These are phyloP conservation scores for Platycheirus albimanus DNA, from an alignment of 2,888 invertebrate genomes.

Conservation along the genomic window DNA sequence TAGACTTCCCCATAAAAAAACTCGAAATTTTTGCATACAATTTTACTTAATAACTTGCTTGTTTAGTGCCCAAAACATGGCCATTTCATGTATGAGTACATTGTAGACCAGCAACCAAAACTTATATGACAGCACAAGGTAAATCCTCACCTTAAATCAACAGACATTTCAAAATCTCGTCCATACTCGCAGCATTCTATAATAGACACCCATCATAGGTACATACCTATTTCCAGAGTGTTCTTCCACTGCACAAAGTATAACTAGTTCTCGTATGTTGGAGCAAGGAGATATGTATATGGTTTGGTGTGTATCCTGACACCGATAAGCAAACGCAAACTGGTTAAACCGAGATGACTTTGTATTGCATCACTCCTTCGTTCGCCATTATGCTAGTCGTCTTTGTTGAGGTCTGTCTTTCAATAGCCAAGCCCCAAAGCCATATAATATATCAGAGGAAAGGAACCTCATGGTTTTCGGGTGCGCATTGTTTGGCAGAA, in stretches of 20 bases:
- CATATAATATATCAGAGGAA: not conserved
- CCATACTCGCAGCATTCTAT: not conserved
- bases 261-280: not conserved
- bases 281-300: not conserved
- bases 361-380: constrained; percentile 46
- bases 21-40: too few species aligned
- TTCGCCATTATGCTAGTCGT: constrained; percentile 31
- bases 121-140: constrained; percentile 63
- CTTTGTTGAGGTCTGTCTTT: constrained; percentile 69
- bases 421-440: constrained; percentile 50
- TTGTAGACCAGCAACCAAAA: constrained; percentile 48
- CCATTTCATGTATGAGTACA: constrained; percentile 50
- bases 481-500: constrained; percentile 39
- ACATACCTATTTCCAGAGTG: not conserved
- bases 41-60: constrained; percentile 27
- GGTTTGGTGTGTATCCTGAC: constrained; percentile 48
- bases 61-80: constrained; percentile 49
- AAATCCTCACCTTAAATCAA: constrained; percentile 59
- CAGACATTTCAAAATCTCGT: constrained; percentile 28
- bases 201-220: not conserved
- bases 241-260: not conserved
- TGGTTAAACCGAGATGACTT: constrained; percentile 68
- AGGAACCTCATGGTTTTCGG: constrained; percentile 31
- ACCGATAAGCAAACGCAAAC: constrained; percentile 65
- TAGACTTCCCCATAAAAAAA: too few species aligned